Percentiles rank a stretch among this genome's conserved stretches.
Conservation (phyloP, 2,113 vertebrate genomes). For the Clinocottus analis region DNA sequence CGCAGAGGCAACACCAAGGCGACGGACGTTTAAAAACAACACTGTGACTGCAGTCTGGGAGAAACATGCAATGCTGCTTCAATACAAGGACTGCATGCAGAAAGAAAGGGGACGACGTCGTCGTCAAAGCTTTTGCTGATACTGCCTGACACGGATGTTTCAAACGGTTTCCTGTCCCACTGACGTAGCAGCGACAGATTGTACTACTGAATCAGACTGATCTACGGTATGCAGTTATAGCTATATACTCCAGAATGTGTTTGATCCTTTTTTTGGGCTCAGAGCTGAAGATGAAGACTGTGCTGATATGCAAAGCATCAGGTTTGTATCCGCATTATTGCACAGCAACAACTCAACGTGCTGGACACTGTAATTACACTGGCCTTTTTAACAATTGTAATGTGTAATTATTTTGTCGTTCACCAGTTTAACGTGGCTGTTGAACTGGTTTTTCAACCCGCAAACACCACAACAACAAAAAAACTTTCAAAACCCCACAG, state of each 20-base stretch:
- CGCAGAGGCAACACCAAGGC: slow-evolving; percentile 15
- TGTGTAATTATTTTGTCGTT: slow-evolving; percentile 36
- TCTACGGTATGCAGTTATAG: neutral
- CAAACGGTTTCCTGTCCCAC: slow-evolving; percentile 11
- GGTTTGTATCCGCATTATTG: neutral
- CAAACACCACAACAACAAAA: slow-evolving; percentile 19
- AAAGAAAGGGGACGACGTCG: neutral
- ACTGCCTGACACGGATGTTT: neutral
- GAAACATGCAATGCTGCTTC: neutral
- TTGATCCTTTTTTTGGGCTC: neutral
- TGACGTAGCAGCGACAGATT: slow-evolving; percentile 9
- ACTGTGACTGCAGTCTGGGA: neutral
- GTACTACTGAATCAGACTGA: neutral
- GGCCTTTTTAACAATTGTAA: slow-evolving; percentile 11
- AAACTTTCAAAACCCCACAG: neutral
- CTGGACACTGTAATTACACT: slow-evolving; percentile 19
- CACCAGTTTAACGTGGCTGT: slow-evolving; percentile 13
- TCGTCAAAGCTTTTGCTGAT: neutral
- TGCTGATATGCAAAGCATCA: slow-evolving; percentile 15
- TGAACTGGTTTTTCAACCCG: slow-evolving; percentile 22
- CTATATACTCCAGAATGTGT: neutral
- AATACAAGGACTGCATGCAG: neutral
- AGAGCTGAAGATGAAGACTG: neutral
- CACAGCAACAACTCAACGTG: slow-evolving; percentile 24
- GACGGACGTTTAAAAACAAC: slow-evolving; percentile 2